Evolutionary conservation across 2,113 vertebrate genomes (phyloP), one percentile per base, ranked within the genome.

Genomic region (Anguilla rostrata): DNA sequence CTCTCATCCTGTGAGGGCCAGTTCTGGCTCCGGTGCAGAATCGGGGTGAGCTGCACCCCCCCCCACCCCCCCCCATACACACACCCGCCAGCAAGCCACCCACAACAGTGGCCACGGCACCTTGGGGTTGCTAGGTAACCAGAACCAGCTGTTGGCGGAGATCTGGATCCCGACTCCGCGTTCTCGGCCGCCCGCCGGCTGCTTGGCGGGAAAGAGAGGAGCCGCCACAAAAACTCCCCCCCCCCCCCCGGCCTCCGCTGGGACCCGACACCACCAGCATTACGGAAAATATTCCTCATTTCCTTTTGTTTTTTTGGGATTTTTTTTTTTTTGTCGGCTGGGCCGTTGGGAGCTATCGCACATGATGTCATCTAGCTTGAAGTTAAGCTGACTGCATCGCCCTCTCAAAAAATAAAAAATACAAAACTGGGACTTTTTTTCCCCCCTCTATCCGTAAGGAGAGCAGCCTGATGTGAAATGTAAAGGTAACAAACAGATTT

Each of bases 111-210:
- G 83, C 89, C 91, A 16, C 78, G 3, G 92, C 91, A 91, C 91
- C 91, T 93, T 93, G 91, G 90, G 91, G 94, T 95, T 95, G 94
- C 94, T 94, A 94, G 92, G 94, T 94, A 94, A 94, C 94, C 92
- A 92, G 88, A 94, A 93, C 93, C 94, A 95, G 93, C 93, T 95
- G 94, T 94, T 94, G 93, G 92, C 91, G 86, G 84, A 34, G 66
- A 75, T 11, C n/a, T n/a, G 66, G n/a, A 34, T 1, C 66, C n/a
- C 66, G 1, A 1, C 66, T 75, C 66, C 7, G 22, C 7, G 22
- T 20, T 63, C 60, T 20, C 20, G 22, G 60, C 60, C 7, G 12
- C 14, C 60, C 0, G 60, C 22, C 60, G 60, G 16, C 60, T 22
- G 60, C 3, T 53, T 53, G 12, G 60, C 22, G 60, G 60, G 22